These are phyloP conservation scores for Agapostemon virescens DNA, from an alignment of 2,888 invertebrate species.

Conservation along the genomic window DNA sequence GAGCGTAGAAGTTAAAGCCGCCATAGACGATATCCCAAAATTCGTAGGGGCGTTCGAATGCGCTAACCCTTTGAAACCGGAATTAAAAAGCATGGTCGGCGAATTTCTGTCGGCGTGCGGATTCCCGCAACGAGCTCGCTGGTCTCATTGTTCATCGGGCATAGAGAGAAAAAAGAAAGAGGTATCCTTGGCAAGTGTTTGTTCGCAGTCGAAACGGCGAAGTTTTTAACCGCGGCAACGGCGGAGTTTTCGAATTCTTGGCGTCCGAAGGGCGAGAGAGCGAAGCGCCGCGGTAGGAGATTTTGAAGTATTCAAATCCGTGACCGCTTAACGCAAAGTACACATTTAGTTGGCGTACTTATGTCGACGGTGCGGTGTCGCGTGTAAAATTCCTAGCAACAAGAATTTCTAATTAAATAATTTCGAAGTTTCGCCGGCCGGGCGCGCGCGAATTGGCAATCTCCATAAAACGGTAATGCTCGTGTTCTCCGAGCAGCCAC, in stretches of 20 bases:
- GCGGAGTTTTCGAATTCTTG: conserved; percentile 24
- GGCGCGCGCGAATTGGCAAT: conserved; percentile 47
- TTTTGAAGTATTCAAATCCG: conserved; percentile 35
- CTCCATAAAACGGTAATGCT: conserved; percentile 52
- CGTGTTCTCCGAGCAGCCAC: conserved; percentile 4
- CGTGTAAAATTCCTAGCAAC: conserved; percentile 45
- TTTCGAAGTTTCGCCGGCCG: conserved; percentile 45
- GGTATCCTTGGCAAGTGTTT: not conserved
- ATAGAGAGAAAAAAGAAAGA: not conserved
- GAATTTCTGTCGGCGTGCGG: too few species aligned
- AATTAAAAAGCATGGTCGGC: too few species aligned
- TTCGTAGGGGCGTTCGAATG: too few species aligned
- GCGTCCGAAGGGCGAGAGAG: not conserved
- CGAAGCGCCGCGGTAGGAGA: not conserved
- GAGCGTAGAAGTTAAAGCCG: too few species aligned
- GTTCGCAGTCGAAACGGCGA: not conserved
- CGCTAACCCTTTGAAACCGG: too few species aligned
- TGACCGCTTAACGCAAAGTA: conserved; percentile 32
- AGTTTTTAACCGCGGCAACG: conserved; percentile 10
- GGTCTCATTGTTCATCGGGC: not conserved
- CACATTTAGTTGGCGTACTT: conserved; percentile 33
- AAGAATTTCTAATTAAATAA: conserved; percentile 61
- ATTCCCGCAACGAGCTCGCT: too few species aligned
- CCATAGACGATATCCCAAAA: too few species aligned
- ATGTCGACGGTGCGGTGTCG: not conserved